Evolutionary conservation across 2,797 vertebrate species (phyloP), one percentile per base, ranked within the genome.

Genomic region (Sitta carolinensis): DNA sequence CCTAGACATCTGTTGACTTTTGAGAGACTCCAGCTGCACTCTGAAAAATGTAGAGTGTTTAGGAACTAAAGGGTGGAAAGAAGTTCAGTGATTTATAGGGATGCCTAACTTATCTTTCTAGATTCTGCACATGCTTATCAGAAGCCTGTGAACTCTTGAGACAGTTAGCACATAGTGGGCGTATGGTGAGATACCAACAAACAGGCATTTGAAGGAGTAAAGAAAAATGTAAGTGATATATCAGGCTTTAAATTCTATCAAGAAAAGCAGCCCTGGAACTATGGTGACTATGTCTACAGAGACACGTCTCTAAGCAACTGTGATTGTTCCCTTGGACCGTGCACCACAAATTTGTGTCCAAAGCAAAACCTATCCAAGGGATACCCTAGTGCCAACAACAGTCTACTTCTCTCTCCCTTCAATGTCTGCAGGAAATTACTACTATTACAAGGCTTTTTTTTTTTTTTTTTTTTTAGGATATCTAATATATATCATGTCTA

Each of bases 71-170:
- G 95, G 85, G 93, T 94, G 94, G 95, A 85, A 96, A 96, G 95
- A 95, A 96, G 91, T 94, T 91, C 83, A 95, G 96, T 96, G 96
- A 96, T 95, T 96, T 96, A 96, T 95, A 94, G 90, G 96, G 91
- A 96, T 96, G 96, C 96, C 96, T 94, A 93, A 88, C 94, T 96
- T 96, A 96, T 96, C 96, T 96, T 96, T 94, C 90, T 96, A 96
- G 95, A 96, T 96, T 96, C 96, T 96, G 93, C 90, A 96, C 93
- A 96, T 62, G 96, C 95, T 96, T 96, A 96, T 96, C 95, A 90
- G 94, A 96, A 96, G 95, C 83, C 90, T 94, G 94, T 96, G 93
- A 96, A 96, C 95, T 91, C 94, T 96, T 96, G 96, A 96, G 96
- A 96, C 95, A 94, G 95, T 95, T 96, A 96, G 94, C 94, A 96